Conservation (phyloP, 2,797 vertebrate genomes). For the Cirrhinus molitorella region DNA sequence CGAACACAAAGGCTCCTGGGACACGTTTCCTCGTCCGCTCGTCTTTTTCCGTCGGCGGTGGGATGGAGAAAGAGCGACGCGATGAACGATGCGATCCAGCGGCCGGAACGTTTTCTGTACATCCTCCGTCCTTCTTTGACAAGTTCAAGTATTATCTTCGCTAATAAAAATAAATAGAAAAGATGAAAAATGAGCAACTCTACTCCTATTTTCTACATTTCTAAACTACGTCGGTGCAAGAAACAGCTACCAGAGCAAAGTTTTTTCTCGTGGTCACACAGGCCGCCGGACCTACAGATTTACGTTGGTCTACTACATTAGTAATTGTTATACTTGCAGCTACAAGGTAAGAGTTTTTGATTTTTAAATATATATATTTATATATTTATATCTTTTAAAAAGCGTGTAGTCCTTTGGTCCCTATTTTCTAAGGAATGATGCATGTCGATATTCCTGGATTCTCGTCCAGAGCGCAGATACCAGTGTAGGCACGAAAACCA, state of each 20-base stretch:
- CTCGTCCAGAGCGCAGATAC: constrained; percentile 83
- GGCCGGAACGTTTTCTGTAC: constrained; percentile 69
- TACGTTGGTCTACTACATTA: constrained; percentile 77
- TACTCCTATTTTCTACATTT: constrained; percentile 72
- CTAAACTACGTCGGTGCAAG: constrained; percentile 77
- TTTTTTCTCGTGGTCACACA: constrained; percentile 65
- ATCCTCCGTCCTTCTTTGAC: constrained; percentile 66
- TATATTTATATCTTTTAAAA: constrained; percentile 93
- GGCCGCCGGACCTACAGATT: constrained; percentile 83
- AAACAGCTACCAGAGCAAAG: constrained; percentile 81
- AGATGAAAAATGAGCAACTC: constrained; percentile 81
- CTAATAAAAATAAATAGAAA: constrained; percentile 57
- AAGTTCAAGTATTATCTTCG: constrained; percentile 80
- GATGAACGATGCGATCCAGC: constrained; percentile 78
- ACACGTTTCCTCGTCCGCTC: constrained; percentile 68
- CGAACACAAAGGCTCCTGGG: constrained; percentile 79
- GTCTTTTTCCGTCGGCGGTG: constrained; percentile 67
- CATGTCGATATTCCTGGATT: constrained; percentile 94
- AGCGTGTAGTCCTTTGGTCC: constrained; percentile 99
- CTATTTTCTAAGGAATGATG: constrained; percentile 99
- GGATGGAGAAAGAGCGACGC: constrained; percentile 72
- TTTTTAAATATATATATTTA: constrained; percentile 80
- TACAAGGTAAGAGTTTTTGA: constrained; percentile 81
- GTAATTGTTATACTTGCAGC: constrained; percentile 84
- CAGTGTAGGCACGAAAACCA: constrained; percentile 89